Evolutionary conservation across 2,888 invertebrate species (phyloP), one percentile per base, ranked within the genome.

Genomic region (Autographa pulchrina): DNA sequence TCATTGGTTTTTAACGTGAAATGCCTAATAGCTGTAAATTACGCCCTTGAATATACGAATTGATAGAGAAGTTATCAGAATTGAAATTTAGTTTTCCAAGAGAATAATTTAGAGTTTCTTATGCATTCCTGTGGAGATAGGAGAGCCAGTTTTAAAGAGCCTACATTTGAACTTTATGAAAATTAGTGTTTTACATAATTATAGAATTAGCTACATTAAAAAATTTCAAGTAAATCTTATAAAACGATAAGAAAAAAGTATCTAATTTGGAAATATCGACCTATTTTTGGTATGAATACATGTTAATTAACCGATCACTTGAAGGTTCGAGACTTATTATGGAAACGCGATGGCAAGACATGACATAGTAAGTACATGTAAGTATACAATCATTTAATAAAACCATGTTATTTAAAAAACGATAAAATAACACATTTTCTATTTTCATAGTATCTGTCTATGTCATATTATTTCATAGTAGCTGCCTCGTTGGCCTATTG

Each of bases 11-110:
- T 74, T 70, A 52, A 54, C 70, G 48, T 74, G 38, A 48, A 61
- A 67, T 65, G 18, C 14, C 43, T 16, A 8, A 25, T 20, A n/a
- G 65, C 52, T 18, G 60, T 58, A 60, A 79, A 79, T 70, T 64
- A 62, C 18, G 31, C 9, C 6, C 61, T 35, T 43, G n/a, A 48
- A 41, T 69, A 64, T 62, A 38, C 31, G 13, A 61, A 60, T 18
- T 41, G 58, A 70, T 48, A 48, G 48, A n/a, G 48, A 48, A 48
- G 8, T 48, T n/a, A 48, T n/a, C n/a, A 48, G 7, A n/a, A 7
- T 48, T 48, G 2, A 48, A 48, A n/a, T 48, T n/a, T n/a, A n/a
- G 48, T n/a, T 5, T 48, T 48, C 6, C 48, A 48, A 48, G 2
- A 48, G n/a, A 48, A 48, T n/a, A 16, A n/a, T 48, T 4, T 43